Evolutionary conservation across 2,797 vertebrate genomes (phyloP), one percentile per base, ranked within the genome.

Genomic region (Avahi laniger): DNA sequence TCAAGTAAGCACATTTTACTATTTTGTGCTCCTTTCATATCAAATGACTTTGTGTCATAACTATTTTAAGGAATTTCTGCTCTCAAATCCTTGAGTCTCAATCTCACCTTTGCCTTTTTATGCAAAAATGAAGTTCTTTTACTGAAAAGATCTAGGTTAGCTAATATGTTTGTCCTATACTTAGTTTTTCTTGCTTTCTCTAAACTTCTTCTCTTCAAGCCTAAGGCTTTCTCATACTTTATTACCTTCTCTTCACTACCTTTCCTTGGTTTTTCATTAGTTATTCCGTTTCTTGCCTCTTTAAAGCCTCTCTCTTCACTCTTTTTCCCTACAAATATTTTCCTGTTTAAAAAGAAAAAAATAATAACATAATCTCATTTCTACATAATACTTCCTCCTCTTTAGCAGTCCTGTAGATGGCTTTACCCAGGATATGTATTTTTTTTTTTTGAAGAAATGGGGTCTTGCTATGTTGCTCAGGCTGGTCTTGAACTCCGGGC

Each of bases 301-400:
- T 95, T 78, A 78, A 61, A n/a, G 26, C 11, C 41, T 11, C 20
- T 80, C 30, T 65, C 46, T 12, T 24, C 22, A 76, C 11, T 75
- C 4, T 33, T 92, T 81, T 86, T 52, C n/a, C n/a, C 33, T 63
- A 59, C 26, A 52, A 65, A 95, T 69, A 95, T 81, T 91, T 85
- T 70, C 50, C 15, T 43, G 35, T 65, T 79, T 69, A 50, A n/a
- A 95, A 84, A 57, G 18, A 80, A 67, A 85, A 75, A 70, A 83
- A 43, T 30, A 85, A n/a, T 24, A 61, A 52, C n/a, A n/a, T 28
- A 78, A 63, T 54, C n/a, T 30, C 38, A 5, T 33, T 80, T 65
- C 50, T 91, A n/a, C 38, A 41, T 63, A 86, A 54, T 69, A n/a
- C 59, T 75, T 61, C 41, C 3, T 76, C 5, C 35, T 57, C 41